phyloP scores from a whole-genome alignment of 2,113 vertebrate genomes.

The Centrocercus urophasianus region DNA sequence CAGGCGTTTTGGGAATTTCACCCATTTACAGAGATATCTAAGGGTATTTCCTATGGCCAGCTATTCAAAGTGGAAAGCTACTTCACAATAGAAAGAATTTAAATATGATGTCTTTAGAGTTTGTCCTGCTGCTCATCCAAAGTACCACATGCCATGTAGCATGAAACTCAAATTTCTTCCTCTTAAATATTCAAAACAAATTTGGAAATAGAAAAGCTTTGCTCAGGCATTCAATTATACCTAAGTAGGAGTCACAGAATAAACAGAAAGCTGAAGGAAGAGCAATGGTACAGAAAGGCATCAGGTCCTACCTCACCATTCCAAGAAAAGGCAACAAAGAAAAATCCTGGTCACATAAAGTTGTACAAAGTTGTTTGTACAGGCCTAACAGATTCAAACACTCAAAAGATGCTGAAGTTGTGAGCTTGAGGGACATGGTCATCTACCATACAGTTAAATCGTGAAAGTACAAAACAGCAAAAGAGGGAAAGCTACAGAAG shows the following conservation, averaged over 20 bases:
- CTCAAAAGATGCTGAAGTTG: background rate
- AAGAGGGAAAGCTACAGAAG: background rate
- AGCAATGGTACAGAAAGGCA: background rate
- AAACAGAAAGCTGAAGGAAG: background rate
- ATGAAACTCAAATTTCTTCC: background rate
- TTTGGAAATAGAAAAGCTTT: background rate
- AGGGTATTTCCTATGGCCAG: background rate
- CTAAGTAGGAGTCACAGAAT: background rate
- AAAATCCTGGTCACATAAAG: background rate
- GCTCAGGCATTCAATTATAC: background rate
- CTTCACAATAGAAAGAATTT: background rate
- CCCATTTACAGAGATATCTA: background rate
- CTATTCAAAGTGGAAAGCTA: background rate
- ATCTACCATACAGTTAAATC: background rate
- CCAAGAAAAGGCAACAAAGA: background rate
- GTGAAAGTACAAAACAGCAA: background rate
- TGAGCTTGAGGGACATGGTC: accelerated
- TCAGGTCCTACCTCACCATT: background rate
- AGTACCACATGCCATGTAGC: accelerated
- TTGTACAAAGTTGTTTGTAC: background rate
- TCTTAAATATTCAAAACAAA: background rate
- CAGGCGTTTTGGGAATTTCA: background rate
- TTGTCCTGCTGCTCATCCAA: background rate
- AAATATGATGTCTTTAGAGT: background rate
- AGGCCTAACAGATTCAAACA: background rate